A percentile compares a stretch with the other conserved stretches of the same genome.
These are phyloP conservation scores for Heteropelma amictum DNA, from an alignment of 2,888 invertebrate genomes.

Conservation along the genomic window DNA sequence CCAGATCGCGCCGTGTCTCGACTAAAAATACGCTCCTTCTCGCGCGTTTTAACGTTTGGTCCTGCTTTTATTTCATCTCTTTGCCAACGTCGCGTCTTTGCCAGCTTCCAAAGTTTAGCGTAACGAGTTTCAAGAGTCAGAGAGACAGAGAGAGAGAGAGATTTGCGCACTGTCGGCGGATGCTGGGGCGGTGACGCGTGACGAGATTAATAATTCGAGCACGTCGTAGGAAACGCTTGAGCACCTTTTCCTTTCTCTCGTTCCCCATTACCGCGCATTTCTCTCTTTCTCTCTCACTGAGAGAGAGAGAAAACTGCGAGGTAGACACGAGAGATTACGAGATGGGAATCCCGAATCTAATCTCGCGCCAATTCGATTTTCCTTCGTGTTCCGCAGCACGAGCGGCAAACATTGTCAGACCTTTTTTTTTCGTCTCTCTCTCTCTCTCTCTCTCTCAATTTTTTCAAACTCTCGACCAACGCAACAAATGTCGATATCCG, in stretches of 20 bases:
- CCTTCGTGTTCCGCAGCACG: conserved; percentile 23
- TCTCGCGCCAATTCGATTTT: conserved; percentile 51
- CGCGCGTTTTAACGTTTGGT: neutral
- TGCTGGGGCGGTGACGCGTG: conserved; percentile 67
- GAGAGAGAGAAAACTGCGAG: conserved; percentile 28
- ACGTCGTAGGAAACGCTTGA: conserved; percentile 59
- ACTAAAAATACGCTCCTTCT: too few relatives aligned
- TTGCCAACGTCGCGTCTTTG: neutral
- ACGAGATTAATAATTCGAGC: conserved; percentile 68
- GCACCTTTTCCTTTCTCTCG: conserved; percentile 49
- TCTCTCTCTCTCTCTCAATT: neutral
- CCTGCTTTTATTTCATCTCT: neutral
- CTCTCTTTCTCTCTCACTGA: conserved; percentile 14
- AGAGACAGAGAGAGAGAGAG: conserved; percentile 8
- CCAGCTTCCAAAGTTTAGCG: neutral
- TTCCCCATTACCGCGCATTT: conserved; percentile 24
- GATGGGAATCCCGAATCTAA: conserved; percentile 52
- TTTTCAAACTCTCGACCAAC: neutral
- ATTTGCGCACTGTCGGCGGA: conserved; percentile 56
- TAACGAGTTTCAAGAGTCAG: neutral
- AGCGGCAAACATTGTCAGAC: conserved; percentile 13
- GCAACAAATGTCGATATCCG: conserved; percentile 15
- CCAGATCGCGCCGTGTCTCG: too few relatives aligned
- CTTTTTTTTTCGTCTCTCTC: neutral
- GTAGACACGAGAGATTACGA: conserved; percentile 42